Conservation (phyloP, 1,140 invertebrate genomes). For the Oreohelix idahoensis region DNA sequence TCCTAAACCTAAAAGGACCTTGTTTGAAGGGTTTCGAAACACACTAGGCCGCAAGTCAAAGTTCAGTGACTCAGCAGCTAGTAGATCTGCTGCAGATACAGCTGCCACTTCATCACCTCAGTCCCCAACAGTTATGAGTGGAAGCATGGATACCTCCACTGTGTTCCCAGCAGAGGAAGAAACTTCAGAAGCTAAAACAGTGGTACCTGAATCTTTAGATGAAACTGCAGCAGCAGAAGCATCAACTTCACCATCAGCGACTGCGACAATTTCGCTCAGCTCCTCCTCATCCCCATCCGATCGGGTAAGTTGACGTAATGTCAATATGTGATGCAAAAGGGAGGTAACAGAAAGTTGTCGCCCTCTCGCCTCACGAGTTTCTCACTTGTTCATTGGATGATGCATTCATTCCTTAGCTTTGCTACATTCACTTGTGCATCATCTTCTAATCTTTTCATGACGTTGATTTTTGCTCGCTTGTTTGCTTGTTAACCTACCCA, state of each 20-base stretch:
- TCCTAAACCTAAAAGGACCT: conserved; percentile 67
- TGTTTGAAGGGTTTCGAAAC: conserved; percentile 78
- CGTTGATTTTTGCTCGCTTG: conserved; percentile 11
- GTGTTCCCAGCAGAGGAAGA: not conserved
- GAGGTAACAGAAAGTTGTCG: conserved; percentile 23
- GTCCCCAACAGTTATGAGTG: conserved; percentile 5
- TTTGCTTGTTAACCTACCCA: conserved; percentile 14
- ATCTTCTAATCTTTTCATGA: conserved; percentile 25
- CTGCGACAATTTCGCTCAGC: not conserved
- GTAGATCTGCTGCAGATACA: not conserved
- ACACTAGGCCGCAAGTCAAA: conserved; percentile 74
- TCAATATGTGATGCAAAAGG: conserved; percentile 27
- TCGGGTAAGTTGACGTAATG: conserved; percentile 39
- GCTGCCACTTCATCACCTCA: conserved; percentile 8
- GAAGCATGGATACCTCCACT: not conserved
- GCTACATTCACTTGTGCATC: conserved; percentile 22
- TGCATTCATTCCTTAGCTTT: conserved; percentile 30
- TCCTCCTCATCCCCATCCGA: conserved; percentile 16
- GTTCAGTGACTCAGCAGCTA: conserved; percentile 18
- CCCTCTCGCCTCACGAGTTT: conserved; percentile 31
- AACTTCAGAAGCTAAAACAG: conserved; percentile 8
- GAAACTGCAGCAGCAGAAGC: conserved; percentile 29
- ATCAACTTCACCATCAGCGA: not conserved
- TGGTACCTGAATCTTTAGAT: not conserved
- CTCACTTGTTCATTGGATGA: conserved; percentile 20